A percentile compares a stretch with the other conserved stretches of the same genome.
phyloP scores from a whole-genome alignment of 2,797 vertebrate species.

The Babyrousa celebensis region DNA sequence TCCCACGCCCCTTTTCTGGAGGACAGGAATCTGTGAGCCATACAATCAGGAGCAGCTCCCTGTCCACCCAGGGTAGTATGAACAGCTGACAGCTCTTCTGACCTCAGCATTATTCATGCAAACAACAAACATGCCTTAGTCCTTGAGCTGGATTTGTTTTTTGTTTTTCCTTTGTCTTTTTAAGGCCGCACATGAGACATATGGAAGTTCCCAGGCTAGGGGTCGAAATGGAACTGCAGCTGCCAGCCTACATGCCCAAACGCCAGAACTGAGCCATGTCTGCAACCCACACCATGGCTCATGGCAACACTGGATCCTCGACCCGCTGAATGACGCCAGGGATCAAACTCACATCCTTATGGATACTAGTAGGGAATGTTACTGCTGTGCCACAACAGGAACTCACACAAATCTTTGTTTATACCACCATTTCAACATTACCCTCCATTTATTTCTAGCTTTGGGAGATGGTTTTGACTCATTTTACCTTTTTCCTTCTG shows the following conservation, averaged over 20 bases:
- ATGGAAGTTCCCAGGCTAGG: too few species aligned
- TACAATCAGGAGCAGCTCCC: not conserved
- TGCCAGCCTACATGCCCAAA: too few species aligned
- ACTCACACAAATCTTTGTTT: not conserved
- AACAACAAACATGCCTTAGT: not conserved
- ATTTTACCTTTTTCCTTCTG: constrained; percentile 49
- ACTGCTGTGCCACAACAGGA: too few species aligned
- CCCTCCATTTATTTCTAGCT: constrained; percentile 46
- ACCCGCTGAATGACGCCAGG: too few species aligned
- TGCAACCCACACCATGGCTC: too few species aligned
- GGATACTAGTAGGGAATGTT: too few species aligned
- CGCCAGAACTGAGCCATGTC: too few species aligned
- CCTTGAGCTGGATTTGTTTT: not conserved
- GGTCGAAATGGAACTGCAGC: too few species aligned
- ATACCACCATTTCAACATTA: constrained; percentile 24
- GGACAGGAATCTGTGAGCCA: not conserved
- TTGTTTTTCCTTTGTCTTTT: too few species aligned
- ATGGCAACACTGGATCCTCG: too few species aligned
- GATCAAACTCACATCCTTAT: too few species aligned
- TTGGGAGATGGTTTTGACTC: constrained; percentile 26
- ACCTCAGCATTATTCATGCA: not conserved
- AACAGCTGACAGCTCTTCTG: not conserved
- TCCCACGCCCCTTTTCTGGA: not conserved
- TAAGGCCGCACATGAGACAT: too few species aligned
- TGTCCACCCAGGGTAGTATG: not conserved